Percentiles rank a stretch among this genome's conserved stretches.
phyloP scores from a whole-genome alignment of 1,140 invertebrate species.

The Tribolium madens region DNA sequence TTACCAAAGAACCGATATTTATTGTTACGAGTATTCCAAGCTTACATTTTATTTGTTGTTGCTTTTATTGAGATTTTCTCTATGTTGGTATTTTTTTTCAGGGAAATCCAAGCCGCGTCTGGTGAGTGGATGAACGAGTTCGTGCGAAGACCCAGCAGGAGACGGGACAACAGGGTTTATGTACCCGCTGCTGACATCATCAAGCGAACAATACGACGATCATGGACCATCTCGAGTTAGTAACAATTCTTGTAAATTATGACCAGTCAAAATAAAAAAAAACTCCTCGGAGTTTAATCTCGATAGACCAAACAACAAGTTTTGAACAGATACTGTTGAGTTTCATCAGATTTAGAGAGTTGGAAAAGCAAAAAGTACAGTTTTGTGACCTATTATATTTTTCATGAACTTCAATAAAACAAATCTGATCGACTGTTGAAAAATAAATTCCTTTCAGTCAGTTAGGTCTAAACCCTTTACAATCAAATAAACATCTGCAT shows the following conservation, averaged over 20 bases:
- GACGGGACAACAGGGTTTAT: conserved; percentile 68
- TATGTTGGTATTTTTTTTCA: conserved; percentile 61
- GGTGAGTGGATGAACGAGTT: conserved; percentile 81
- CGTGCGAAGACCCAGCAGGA: conserved; percentile 65
- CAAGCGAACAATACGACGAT: conserved; percentile 74
- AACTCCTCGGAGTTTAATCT: neutral
- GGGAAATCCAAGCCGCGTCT: conserved; percentile 77
- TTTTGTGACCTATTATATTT: neutral
- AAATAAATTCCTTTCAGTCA: neutral
- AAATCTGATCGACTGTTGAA: neutral
- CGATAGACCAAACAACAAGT: neutral
- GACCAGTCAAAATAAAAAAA: neutral
- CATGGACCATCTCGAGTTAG: conserved; percentile 80
- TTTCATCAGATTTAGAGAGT: neutral
- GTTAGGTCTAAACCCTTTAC: neutral
- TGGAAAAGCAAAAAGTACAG: neutral
- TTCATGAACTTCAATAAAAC: neutral
- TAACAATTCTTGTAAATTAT: conserved; percentile 13
- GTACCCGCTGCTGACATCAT: conserved; percentile 75
- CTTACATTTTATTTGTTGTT: neutral
- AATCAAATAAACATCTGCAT: neutral
- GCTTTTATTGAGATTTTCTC: neutral
- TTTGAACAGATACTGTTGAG: neutral
- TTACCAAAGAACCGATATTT: neutral
- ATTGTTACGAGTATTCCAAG: too few relatives aligned